Conservation (phyloP, 2,888 invertebrate genomes). For the Phorcus lineatus region DNA sequence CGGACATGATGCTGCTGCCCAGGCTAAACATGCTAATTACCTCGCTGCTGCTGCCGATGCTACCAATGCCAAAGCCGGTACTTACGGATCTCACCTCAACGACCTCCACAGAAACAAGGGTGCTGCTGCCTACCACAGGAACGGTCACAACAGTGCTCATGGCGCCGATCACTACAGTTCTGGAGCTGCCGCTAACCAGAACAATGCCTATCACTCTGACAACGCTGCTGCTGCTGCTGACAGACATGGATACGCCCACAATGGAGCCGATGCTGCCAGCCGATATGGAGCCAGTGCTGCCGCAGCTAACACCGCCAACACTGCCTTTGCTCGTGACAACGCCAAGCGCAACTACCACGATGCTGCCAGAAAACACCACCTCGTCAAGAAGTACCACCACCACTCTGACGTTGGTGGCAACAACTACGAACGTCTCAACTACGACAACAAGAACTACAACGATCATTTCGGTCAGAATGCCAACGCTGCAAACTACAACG, state of each 20-base stretch:
- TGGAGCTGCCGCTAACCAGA: neutral
- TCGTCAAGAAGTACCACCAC: slow-evolving; percentile 25
- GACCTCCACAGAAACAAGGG: slow-evolving; percentile 8
- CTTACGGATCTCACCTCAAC: slow-evolving; percentile 22
- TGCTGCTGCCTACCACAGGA: slow-evolving; percentile 14
- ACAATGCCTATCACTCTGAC: neutral
- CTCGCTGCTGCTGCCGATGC: slow-evolving; percentile 3
- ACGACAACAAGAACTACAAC: slow-evolving; percentile 25
- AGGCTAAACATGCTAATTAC: neutral
- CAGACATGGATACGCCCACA: neutral
- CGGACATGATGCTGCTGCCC: neutral
- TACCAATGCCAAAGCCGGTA: neutral
- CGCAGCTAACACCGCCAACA: neutral
- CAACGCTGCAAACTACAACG: slow-evolving; percentile 1
- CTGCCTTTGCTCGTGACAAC: neutral
- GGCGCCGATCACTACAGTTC: slow-evolving; percentile 14
- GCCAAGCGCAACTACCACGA: slow-evolving; percentile 14
- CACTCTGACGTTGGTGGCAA: slow-evolving; percentile 14
- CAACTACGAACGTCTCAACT: slow-evolving; percentile 20
- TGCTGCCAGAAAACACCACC: slow-evolving; percentile 16
- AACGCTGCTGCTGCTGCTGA: slow-evolving; percentile 11
- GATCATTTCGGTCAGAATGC: slow-evolving; percentile 1
- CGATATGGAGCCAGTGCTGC: neutral
- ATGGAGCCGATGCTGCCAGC: slow-evolving; percentile 6
- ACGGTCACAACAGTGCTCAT: slow-evolving; percentile 16